Conservation (phyloP, 2,797 vertebrate species). For the Smutsia gigantea region DNA sequence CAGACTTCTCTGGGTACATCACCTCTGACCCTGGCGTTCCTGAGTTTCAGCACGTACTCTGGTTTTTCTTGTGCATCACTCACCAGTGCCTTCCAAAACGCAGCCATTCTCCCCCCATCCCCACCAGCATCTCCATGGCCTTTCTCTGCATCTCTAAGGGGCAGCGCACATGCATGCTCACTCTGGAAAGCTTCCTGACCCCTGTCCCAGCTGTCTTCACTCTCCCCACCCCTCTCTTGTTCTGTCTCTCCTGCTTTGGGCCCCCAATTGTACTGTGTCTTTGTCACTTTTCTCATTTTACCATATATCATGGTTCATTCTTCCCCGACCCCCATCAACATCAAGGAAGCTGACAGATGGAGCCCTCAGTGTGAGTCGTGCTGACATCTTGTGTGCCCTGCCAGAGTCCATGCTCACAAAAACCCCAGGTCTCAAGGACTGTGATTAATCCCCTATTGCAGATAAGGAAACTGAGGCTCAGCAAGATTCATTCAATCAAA, state of each 20-base stretch:
- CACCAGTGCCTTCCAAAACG: too few relatives aligned
- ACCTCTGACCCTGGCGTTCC: neutral
- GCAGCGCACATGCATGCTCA: accelerated
- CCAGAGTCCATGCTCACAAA: neutral
- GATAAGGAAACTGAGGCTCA: neutral
- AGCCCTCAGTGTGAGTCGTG: accelerated
- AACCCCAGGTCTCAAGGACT: accelerated
- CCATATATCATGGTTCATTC: accelerated
- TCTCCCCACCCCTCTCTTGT: neutral
- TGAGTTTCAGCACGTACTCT: too few relatives aligned
- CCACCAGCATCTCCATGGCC: accelerated
- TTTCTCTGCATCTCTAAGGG: neutral
- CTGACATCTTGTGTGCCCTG: accelerated
- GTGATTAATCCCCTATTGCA: neutral
- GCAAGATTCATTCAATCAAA: neutral
- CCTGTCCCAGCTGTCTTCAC: accelerated
- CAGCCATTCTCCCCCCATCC: neutral
- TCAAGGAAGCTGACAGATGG: accelerated
- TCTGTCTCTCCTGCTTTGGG: neutral
- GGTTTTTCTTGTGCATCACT: accelerated
- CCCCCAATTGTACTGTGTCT: neutral
- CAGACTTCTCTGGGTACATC: accelerated
- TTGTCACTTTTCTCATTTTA: neutral
- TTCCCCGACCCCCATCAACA: accelerated
- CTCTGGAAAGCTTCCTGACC: too few relatives aligned